Base-by-base conservation (phyloP, 2,113 vertebrate species). In the Enhydra lutris region DNA sequence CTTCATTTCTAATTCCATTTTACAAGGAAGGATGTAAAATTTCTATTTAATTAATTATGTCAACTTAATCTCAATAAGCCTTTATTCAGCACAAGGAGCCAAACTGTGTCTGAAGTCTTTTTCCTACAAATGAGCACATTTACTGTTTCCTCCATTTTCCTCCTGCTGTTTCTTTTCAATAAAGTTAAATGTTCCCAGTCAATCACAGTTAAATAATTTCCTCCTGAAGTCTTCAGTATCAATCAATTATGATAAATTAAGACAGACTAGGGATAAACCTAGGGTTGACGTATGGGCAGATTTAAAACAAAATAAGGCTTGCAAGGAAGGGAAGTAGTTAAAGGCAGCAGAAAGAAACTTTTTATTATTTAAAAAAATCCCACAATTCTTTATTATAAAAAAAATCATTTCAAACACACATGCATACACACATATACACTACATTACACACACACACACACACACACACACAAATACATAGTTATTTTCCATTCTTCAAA, bases 211-310 rank as follows among this genome's bases (percentile, higher is more conserved):
- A 98, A 97, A 95, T 95, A 87, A 96, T 91, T 97, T 94, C 69
- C 26, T 98, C n/a, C 57, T 89, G 74, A 86, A 91, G 42, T 67
- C 87, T 45, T 84, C 74, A 91, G 36, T 95, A 93, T 88, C 84
- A 95, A 95, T 97, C 76, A 96, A 96, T 97, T 97, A 98, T 88
- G 63, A 84, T 94, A 88, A 98, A 97, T 97, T 95, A 94, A 89
- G 45, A 91, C n/a, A 91, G 91, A 91, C 91, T 84, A 93, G 29
- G 50, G n/a, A 82, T 92, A 96, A 97, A 91, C 17, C 47, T 86
- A 84, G 21, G 34, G 91, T 55, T 67, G 21, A 86, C 86, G 2
- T n/a, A 59, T 83, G 39, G 34, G 24, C 3, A 92, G 91, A 91
- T 39, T 1, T 73, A 29, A 67, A 95, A 65, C 7, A 89, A 79